phyloP scores from a whole-genome alignment of 2,113 vertebrate species.

The Hippoglossus stenolepis region DNA sequence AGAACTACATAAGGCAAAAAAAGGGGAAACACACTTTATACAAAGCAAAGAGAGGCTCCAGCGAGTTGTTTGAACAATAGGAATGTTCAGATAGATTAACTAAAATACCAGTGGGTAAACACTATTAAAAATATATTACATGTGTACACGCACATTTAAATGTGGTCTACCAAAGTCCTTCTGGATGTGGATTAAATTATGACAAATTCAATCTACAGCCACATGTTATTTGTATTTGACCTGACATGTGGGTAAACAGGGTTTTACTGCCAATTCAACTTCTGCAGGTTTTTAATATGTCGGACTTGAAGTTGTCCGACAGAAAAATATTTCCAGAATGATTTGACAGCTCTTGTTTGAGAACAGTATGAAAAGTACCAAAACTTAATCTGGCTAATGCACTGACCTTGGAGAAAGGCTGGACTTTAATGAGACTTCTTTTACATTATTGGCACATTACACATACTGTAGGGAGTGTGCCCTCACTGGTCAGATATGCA shows the following conservation, averaged over 20 bases:
- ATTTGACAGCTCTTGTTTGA: not conserved
- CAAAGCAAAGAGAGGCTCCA: not conserved
- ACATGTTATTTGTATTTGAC: conserved; percentile 27
- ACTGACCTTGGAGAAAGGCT: conserved; percentile 17
- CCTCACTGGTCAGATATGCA: not conserved
- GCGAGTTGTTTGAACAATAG: not conserved
- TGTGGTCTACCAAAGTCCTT: conserved; percentile 5
- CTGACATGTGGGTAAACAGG: conserved; percentile 26
- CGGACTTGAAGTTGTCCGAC: not conserved
- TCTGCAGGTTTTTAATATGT: conserved; percentile 7
- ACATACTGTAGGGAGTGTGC: not conserved
- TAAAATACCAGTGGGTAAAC: conserved; percentile 1
- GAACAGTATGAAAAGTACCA: not conserved
- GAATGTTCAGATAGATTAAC: conserved; percentile 4
- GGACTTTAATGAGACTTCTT: conserved; percentile 14
- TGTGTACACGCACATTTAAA: conserved; percentile 12
- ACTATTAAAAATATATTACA: conserved; percentile 1
- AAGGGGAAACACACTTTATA: not conserved
- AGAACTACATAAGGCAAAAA: not conserved
- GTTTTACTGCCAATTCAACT: conserved; percentile 23
- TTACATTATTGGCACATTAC: conserved; percentile 27
- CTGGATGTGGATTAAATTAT: conserved; percentile 28
- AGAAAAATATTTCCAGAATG: conserved; percentile 18
- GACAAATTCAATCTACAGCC: conserved; percentile 8
- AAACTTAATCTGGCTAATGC: conserved; percentile 32